Percentiles rank a stretch among this genome's conserved stretches.
Evolutionary conservation across 2,113 vertebrate genomes (phyloP).

Genomic region (Barnardius zonarius): DNA sequence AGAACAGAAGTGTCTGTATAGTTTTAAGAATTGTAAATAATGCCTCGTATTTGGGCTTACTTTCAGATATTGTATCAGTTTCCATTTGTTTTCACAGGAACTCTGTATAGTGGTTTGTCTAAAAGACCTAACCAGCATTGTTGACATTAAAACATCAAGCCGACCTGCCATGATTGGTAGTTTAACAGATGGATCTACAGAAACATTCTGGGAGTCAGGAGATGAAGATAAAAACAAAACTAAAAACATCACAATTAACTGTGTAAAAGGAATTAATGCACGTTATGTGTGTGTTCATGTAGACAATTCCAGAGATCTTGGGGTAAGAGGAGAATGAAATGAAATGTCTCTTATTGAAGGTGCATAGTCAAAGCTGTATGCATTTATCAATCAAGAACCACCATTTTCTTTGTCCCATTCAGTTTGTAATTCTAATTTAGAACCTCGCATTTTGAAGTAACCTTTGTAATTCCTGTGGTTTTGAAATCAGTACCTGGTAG

Average conservation of each 20-base stretch:
- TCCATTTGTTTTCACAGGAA: slow-evolving; percentile 77
- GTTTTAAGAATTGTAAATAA: neutral
- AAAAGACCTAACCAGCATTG: slow-evolving; percentile 94
- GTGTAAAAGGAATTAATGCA: slow-evolving; percentile 94
- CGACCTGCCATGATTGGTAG: slow-evolving; percentile 99
- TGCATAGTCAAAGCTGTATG: neutral
- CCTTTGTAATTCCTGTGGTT: neutral
- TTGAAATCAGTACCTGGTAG: neutral
- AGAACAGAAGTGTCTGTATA: neutral
- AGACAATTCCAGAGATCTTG: slow-evolving; percentile 97
- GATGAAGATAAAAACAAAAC: slow-evolving; percentile 99
- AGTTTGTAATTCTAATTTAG: neutral
- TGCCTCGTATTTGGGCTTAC: neutral
- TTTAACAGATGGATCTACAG: slow-evolving; percentile 95
- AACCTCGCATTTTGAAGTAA: neutral
- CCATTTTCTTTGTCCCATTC: neutral
- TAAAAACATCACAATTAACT: slow-evolving; percentile 96
- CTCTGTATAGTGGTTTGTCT: slow-evolving; percentile 92
- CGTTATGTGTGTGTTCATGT: slow-evolving; percentile 93
- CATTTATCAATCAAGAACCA: neutral
- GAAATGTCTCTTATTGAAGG: neutral
- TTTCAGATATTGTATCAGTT: neutral
- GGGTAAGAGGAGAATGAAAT: slow-evolving; percentile 78
- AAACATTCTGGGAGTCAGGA: slow-evolving; percentile 99
- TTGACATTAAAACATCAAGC: slow-evolving; percentile 98